A percentile compares a stretch with the other conserved stretches of the same genome.
These are phyloP conservation scores for Meriones psammophilus DNA, from an alignment of 2,797 vertebrate species.

Conservation along the genomic window DNA sequence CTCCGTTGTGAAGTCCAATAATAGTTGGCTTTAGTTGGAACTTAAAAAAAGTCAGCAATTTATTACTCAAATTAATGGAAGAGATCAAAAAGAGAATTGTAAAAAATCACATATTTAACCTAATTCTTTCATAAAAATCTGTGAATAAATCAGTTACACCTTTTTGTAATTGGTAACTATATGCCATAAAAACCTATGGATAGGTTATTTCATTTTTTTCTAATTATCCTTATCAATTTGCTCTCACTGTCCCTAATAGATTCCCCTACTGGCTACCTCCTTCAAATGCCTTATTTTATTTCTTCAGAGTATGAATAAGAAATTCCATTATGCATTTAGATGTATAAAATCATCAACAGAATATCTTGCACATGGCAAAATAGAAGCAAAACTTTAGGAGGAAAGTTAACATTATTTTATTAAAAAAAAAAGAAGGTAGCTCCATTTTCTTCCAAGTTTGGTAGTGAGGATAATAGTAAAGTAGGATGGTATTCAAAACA, in stretches of 20 bases:
- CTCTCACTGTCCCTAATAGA: neutral
- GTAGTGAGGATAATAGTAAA: neutral
- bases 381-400: neutral
- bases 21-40: neutral
- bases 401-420: neutral
- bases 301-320: neutral
- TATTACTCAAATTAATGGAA: conserved; percentile 32
- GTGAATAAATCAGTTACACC: neutral
- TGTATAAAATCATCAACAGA: neutral
- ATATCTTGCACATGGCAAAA: conserved; percentile 1
- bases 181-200: conserved; percentile 2
- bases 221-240: conserved; percentile 27
- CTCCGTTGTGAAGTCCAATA: conserved; percentile 3
- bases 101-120: neutral
- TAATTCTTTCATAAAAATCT: conserved; percentile 24
- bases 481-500: neutral
- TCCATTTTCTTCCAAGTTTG: conserved; percentile 21
- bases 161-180: neutral
- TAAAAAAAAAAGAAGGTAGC: neutral
- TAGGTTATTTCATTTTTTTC: conserved; percentile 56
- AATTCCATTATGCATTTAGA: conserved; percentile 56
- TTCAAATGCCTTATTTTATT: conserved; percentile 4
- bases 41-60: neutral
- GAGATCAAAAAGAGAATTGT: conserved; percentile 9
- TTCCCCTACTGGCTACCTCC: neutral